A percentile compares a stretch with the other conserved stretches of the same genome.
Evolutionary conservation across 2,888 invertebrate species (phyloP).

Genomic region (Pediacus dermestoides): DNA sequence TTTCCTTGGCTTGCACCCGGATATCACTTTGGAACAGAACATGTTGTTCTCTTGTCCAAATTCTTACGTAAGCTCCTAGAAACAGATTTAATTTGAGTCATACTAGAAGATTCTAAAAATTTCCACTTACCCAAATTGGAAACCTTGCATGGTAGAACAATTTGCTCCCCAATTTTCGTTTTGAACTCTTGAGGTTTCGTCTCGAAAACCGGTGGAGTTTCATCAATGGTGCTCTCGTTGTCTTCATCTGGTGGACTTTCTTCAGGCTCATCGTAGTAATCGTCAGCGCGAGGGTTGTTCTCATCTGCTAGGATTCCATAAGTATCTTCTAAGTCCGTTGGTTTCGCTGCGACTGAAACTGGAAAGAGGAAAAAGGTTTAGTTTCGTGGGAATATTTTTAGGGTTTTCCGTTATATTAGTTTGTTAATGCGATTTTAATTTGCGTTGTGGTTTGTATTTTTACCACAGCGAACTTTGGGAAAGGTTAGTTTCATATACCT

Average conservation of each 20-base stretch:
- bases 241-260: slow-evolving; percentile 15
- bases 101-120: neutral
- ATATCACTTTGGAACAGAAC: slow-evolving; percentile 32
- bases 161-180: slow-evolving; percentile 36
- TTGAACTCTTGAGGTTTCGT: slow-evolving; percentile 32
- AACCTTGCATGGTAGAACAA: slow-evolving; percentile 43
- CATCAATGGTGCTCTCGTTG: slow-evolving; percentile 12
- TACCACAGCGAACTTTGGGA: too few species aligned
- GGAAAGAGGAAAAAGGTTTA: slow-evolving; percentile 6
- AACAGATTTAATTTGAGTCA: neutral
- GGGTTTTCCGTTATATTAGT: neutral
- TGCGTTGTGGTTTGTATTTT: too few species aligned
- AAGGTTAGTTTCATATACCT: too few species aligned
- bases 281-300: slow-evolving; percentile 35
- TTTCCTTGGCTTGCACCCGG: slow-evolving; percentile 19
- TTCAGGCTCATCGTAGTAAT: slow-evolving; percentile 28
- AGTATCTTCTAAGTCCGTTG: slow-evolving; percentile 25
- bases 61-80: slow-evolving; percentile 22
- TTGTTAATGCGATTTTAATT: too few species aligned
- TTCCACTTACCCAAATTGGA: slow-evolving; percentile 20
- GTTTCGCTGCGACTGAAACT: slow-evolving; percentile 15
- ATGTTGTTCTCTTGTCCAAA: slow-evolving; percentile 34
- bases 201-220: slow-evolving; percentile 21
- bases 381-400: neutral
- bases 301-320: slow-evolving; percentile 28